Evolutionary conservation across 2,888 invertebrate genomes (phyloP).

Genomic region (Drosophila rellima): DNA sequence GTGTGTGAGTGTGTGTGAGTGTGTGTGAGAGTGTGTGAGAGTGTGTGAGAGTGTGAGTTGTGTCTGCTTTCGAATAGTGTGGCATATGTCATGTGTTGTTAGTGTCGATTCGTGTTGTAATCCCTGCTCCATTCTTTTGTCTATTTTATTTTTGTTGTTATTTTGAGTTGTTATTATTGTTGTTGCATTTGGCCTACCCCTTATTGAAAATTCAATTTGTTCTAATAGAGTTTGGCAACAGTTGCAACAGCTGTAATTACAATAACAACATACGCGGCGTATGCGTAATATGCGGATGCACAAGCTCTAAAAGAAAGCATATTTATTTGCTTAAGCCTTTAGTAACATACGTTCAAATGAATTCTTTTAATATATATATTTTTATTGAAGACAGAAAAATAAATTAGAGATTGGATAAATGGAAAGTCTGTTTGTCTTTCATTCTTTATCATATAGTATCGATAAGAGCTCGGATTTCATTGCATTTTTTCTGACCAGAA

Average conservation of each 20-base stretch:
- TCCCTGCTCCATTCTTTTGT: constrained; percentile 24
- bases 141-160: constrained; percentile 15
- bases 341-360: neutral
- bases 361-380: no score
- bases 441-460: no score
- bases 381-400: no score
- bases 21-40: constrained; percentile 20
- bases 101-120: constrained; percentile 41
- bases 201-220: constrained; percentile 76
- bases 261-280: constrained; percentile 31
- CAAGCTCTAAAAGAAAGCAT: neutral
- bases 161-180: constrained; percentile 11
- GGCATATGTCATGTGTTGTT: constrained; percentile 72
- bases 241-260: constrained; percentile 38
- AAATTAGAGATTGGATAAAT: no score
- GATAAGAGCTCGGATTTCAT: no score
- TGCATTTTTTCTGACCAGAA: no score
- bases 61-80: constrained; percentile 39
- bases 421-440: no score
- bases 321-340: neutral
- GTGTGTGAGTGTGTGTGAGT: constrained; percentile 22
- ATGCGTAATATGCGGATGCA: constrained; percentile 39
- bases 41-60: no score
- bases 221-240: constrained; percentile 68
- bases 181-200: constrained; percentile 51